These are phyloP conservation scores for Drosophila hydei DNA, from an alignment of 1,140 invertebrate species.

Conservation along the genomic window DNA sequence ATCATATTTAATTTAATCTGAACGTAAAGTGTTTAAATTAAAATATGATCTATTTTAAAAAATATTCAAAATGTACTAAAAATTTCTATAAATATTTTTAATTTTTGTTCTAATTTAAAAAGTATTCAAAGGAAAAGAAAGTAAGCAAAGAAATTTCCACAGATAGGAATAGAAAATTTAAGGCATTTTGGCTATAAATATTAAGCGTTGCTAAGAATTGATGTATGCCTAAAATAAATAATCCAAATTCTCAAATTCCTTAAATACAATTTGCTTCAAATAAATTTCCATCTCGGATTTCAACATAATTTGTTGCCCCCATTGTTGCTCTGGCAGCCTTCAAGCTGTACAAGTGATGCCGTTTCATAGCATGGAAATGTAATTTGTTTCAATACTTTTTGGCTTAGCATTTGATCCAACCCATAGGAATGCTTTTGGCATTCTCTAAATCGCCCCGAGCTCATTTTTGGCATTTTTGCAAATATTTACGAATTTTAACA, in stretches of 20 bases:
- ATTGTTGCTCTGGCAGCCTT: background rate
- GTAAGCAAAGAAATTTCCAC: too few species aligned
- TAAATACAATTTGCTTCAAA: background rate
- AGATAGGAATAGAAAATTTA: too few species aligned
- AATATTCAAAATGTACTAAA: too few species aligned
- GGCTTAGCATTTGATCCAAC: constrained; percentile 21
- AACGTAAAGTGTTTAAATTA: too few species aligned
- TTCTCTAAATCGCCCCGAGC: constrained; percentile 20
- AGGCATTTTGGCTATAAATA: too few species aligned
- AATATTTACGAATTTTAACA: constrained; percentile 60
- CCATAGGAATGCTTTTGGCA: constrained; percentile 25
- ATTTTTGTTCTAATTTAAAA: too few species aligned
- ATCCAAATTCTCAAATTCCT: too few species aligned
- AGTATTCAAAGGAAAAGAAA: too few species aligned
- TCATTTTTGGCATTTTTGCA: constrained; percentile 33
- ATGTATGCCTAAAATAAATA: background rate
- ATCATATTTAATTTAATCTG: too few species aligned
- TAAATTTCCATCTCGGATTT: background rate
- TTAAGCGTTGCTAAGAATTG: background rate
- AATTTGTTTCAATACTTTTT: constrained; percentile 17
- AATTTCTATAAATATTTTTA: too few species aligned
- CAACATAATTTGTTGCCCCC: background rate
- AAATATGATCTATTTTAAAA: too few species aligned
- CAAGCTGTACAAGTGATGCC: constrained; percentile 2
- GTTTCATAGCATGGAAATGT: constrained; percentile 20